Conservation (phyloP, 2,888 invertebrate species). For the Trichogramma evanescens region DNA sequence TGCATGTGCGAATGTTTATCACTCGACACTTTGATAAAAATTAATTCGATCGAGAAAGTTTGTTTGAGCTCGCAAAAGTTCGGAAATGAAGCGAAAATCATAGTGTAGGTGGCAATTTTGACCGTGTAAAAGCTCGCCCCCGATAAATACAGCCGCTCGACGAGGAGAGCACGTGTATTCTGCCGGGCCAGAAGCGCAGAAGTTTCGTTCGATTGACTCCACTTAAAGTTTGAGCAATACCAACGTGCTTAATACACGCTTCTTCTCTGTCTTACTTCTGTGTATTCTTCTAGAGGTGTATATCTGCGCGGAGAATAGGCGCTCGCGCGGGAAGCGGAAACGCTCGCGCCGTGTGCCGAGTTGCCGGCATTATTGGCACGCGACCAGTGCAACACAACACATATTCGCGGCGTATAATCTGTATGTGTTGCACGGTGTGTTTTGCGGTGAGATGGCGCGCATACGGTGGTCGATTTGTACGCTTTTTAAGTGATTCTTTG, state of each 20-base stretch:
- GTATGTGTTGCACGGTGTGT: background rate
- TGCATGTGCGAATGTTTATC: no score
- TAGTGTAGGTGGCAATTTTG: no score
- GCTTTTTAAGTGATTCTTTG: background rate
- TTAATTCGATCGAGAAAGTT: no score
- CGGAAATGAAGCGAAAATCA: no score
- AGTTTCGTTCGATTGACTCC: slow-evolving; percentile 12
- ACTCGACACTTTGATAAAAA: no score
- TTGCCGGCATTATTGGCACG: slow-evolving; percentile 16
- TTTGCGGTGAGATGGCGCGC: background rate
- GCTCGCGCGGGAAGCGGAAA: no score
- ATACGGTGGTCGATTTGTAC: background rate
- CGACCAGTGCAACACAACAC: background rate
- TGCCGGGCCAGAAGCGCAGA: no score
- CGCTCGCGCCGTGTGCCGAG: background rate
- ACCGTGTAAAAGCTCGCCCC: no score
- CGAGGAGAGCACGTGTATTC: no score
- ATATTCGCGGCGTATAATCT: background rate
- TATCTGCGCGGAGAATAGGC: background rate
- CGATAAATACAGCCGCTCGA: no score
- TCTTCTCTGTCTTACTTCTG: background rate
- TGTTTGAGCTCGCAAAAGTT: no score
- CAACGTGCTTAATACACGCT: background rate
- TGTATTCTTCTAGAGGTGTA: background rate
- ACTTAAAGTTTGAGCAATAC: slow-evolving; percentile 12